phyloP scores from a whole-genome alignment of 2,113 vertebrate species.

The Cranoglanis bouderius region DNA sequence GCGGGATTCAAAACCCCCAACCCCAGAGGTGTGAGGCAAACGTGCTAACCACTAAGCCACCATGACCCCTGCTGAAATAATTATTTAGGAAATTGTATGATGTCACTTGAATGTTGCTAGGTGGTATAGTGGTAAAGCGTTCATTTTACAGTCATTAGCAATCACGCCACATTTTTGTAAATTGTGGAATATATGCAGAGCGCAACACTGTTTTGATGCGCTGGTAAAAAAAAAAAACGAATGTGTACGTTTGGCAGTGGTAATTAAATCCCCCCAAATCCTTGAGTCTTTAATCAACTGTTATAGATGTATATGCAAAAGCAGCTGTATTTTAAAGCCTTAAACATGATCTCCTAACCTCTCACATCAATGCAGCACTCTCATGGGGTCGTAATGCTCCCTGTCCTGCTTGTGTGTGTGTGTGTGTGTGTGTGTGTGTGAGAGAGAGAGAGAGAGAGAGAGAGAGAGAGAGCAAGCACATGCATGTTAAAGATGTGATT shows the following conservation, averaged over 20 bases:
- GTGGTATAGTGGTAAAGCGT: not conserved
- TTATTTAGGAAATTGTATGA: not conserved
- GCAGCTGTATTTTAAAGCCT: not conserved
- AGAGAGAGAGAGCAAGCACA: not conserved
- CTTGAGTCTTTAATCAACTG: not conserved
- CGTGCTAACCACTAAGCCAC: too few species aligned
- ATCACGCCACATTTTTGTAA: not conserved
- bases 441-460: constrained; percentile 17
- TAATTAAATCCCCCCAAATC: not conserved
- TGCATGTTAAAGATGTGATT: constrained; percentile 64
- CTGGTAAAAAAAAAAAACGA: not conserved
- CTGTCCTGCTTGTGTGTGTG: constrained; percentile 38
- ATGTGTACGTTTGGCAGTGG: not conserved
- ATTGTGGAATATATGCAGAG: not conserved
- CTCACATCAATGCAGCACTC: not conserved
- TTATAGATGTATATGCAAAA: not conserved
- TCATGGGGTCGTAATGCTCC: constrained; percentile 2
- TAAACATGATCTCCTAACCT: not conserved
- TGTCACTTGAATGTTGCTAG: not conserved
- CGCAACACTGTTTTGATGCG: not conserved
- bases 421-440: constrained; percentile 40
- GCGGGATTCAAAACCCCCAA: too few species aligned
- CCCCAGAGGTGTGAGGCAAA: too few species aligned
- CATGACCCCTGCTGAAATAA: not conserved
- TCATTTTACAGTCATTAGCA: not conserved